Evolutionary conservation across 1,140 invertebrate genomes (phyloP).

Genomic region (Drosophila hydei): DNA sequence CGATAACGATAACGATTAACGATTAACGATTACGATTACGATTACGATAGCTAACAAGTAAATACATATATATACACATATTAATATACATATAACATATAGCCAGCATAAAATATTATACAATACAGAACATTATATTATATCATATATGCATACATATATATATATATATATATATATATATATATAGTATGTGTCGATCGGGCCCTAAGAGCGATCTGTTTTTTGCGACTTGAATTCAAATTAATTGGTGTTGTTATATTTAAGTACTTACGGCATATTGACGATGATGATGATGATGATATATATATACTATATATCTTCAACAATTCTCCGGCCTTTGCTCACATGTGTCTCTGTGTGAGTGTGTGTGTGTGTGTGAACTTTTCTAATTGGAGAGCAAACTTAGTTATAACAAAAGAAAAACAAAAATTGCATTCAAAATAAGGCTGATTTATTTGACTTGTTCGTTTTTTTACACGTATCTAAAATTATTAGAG

Average conservation of each 20-base stretch:
- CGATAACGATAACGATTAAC: constrained; percentile 44
- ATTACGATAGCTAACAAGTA: constrained; percentile 45
- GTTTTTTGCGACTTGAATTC: constrained; percentile 27
- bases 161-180: constrained; percentile 17
- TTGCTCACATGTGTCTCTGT: constrained; percentile 11
- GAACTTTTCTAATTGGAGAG: constrained; percentile 63
- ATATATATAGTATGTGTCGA: constrained; percentile 29
- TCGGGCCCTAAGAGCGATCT: constrained; percentile 8
- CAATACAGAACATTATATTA: constrained; percentile 33
- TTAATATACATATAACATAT: constrained; percentile 39
- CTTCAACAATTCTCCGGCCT: neutral
- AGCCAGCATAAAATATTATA: constrained; percentile 27
- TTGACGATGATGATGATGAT: constrained; percentile 3
- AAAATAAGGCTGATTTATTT: constrained; percentile 81
- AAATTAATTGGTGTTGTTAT: constrained; percentile 36
- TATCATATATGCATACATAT: constrained; percentile 41
- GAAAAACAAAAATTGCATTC: constrained; percentile 64
- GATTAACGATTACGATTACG: neutral
- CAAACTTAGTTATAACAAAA: constrained; percentile 68
- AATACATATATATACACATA: constrained; percentile 49
- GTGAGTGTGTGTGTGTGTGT: constrained; percentile 57
- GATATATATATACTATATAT: constrained; percentile 4
- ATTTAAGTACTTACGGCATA: constrained; percentile 37
- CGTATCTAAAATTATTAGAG: constrained; percentile 40
- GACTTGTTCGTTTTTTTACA: constrained; percentile 75